phyloP scores from a whole-genome alignment of 2,113 vertebrate genomes.

The Paramisgurnus dabryanus region DNA sequence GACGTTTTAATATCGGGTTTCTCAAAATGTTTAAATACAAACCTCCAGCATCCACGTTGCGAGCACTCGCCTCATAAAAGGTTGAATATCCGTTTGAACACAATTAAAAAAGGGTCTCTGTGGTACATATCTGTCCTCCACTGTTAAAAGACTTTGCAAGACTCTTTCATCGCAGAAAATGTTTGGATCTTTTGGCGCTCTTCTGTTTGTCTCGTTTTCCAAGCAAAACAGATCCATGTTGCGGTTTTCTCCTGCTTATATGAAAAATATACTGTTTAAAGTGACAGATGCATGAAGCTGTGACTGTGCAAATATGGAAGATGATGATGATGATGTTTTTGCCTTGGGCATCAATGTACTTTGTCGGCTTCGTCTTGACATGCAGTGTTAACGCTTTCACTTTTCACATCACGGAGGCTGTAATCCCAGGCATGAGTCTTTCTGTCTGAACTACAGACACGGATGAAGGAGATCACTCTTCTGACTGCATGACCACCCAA shows the following conservation, averaged over 20 bases:
- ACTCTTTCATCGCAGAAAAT: slow-evolving; percentile 89
- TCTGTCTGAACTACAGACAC: slow-evolving; percentile 17
- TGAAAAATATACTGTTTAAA: slow-evolving; percentile 59
- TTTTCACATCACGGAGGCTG: slow-evolving; percentile 31
- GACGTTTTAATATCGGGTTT: not conserved
- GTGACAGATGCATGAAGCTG: slow-evolving; percentile 54
- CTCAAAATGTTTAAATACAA: slow-evolving; percentile 59
- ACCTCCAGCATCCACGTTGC: slow-evolving; percentile 98
- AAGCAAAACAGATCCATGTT: slow-evolving; percentile 91
- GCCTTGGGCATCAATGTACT: slow-evolving; percentile 66
- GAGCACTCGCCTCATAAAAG: slow-evolving; percentile 91
- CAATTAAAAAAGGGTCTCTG: slow-evolving; percentile 90
- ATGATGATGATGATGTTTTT: slow-evolving; percentile 12
- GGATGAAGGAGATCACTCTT: slow-evolving; percentile 7
- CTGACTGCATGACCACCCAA: slow-evolving; percentile 44
- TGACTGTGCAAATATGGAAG: slow-evolving; percentile 50
- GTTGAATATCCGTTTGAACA: slow-evolving; percentile 92
- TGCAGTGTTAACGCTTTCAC: slow-evolving; percentile 10
- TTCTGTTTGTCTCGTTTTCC: slow-evolving; percentile 83
- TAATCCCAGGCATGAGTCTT: not conserved
- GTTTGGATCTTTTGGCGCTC: slow-evolving; percentile 84
- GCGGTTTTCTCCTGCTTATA: slow-evolving; percentile 47
- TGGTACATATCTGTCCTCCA: slow-evolving; percentile 90
- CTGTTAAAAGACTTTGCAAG: slow-evolving; percentile 85
- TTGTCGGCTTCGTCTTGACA: slow-evolving; percentile 42